Evolutionary conservation across 1,140 invertebrate species (phyloP).

Genomic region (Drosophila nigrodunni): DNA sequence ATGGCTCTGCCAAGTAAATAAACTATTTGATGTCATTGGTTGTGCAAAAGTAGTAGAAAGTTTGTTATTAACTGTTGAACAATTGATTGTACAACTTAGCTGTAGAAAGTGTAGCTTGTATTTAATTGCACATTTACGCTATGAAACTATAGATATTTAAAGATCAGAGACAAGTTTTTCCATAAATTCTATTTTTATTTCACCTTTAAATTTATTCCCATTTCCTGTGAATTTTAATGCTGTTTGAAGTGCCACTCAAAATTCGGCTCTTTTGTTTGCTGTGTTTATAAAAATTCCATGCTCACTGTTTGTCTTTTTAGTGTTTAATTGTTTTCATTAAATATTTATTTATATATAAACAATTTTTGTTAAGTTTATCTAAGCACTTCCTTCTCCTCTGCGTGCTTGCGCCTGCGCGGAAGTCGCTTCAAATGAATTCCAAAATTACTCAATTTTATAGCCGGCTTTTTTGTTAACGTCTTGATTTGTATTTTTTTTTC

Average conservation of each 20-base stretch:
- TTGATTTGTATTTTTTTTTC: background rate
- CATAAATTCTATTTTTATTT: slow-evolving; percentile 3
- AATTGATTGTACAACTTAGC: background rate
- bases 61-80: slow-evolving; percentile 2
- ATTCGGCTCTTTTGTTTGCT: slow-evolving; percentile 1
- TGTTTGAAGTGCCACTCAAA: slow-evolving; percentile 16
- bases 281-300: too few species aligned
- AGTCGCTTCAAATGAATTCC: slow-evolving; percentile 27
- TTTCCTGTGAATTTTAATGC: slow-evolving; percentile 25
- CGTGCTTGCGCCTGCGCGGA: slow-evolving; percentile 67
- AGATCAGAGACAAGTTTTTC: background rate
- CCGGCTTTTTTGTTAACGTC: slow-evolving; percentile 15
- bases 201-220: slow-evolving; percentile 10
- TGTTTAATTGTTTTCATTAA: background rate
- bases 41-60: slow-evolving; percentile 44
- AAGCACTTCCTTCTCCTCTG: slow-evolving; percentile 60
- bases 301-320: background rate
- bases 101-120: background rate
- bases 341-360: slow-evolving; percentile 3
- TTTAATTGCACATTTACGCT: background rate
- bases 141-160: background rate
- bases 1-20: slow-evolving; percentile 35
- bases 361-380: slow-evolving; percentile 19
- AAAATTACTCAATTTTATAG: background rate
- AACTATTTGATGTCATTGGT: slow-evolving; percentile 60